Conservation (phyloP, 2,113 vertebrate genomes). For the Prochilodus magdalenae region DNA sequence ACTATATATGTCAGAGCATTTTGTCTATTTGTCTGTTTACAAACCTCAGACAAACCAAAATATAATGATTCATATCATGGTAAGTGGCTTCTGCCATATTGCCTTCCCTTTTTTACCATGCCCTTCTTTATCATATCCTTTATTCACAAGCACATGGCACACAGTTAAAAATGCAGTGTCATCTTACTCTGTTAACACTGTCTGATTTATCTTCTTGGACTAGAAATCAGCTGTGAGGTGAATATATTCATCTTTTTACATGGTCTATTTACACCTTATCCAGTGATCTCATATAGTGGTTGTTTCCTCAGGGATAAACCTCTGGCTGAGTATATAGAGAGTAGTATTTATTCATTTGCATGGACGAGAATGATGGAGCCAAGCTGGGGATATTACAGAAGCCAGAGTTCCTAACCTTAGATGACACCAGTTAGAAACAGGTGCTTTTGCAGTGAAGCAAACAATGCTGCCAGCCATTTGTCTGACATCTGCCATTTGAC, state of each 20-base stretch:
- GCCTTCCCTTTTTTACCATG: too few relatives aligned
- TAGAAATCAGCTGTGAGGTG: not conserved
- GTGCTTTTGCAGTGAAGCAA: not conserved
- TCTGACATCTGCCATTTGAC: not conserved
- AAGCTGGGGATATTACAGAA: not conserved
- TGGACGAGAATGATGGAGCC: not conserved
- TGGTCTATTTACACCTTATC: not conserved
- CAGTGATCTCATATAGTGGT: not conserved
- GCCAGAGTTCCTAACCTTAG: not conserved
- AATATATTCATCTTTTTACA: not conserved
- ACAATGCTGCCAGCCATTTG: not conserved
- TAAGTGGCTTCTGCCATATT: too few relatives aligned
- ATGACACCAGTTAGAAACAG: not conserved
- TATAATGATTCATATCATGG: too few relatives aligned
- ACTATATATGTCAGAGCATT: too few relatives aligned
- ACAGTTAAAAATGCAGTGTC: not conserved
- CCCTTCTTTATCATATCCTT: too few relatives aligned
- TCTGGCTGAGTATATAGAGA: not conserved
- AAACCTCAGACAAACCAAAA: too few relatives aligned
- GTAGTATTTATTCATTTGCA: not conserved
- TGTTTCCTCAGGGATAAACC: not conserved
- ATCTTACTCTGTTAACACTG: not conserved
- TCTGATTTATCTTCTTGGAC: not conserved
- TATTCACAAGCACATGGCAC: not conserved
- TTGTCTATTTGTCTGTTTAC: too few relatives aligned